Evolutionary conservation across 2,888 invertebrate species (phyloP), one percentile per base, ranked within the genome.

Genomic region (Margaritifera margaritifera): DNA sequence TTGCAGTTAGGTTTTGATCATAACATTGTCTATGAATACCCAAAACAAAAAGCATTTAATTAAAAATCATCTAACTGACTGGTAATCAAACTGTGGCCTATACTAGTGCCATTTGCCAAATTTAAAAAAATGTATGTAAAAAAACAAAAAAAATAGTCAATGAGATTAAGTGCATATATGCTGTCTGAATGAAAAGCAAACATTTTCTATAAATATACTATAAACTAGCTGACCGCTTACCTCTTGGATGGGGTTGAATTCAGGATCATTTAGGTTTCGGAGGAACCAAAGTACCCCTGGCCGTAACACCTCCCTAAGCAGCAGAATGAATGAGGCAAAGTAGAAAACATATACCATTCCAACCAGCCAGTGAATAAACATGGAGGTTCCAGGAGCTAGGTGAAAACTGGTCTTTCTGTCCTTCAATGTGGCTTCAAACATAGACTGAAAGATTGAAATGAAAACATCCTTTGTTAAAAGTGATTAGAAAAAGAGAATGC

Each of bases 271-370:
- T 70, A 99, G 92, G 89, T 99, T 99, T 80, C 98, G 93, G 82
- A 99, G 92, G 90, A 99, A 99, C 99, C 99, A 99, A 4, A 99
- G 92, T 0, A 99, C 98, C 0, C 99, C 99, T 0, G 99, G 99
- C 65, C 99, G 92, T 54, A 99, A 89, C 0, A 98, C 96, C 90
- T 99, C 99, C 65, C 99, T 92, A 31, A 99, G 90, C 4, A 99
- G 91, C 58, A 99, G 95, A 88, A 99, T 89, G 77, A 90, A 90
- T 0, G 98, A 98, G 11, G 99, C 99, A 88, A 99, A 99, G 91
- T 99, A 99, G 90, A 99, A 99, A 20, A 99, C 98, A 88, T 98
- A 99, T 18, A 93, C 95, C 98, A 99, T 99, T 70, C 99, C 99
- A 11, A 98, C 96, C 56, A 99, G 93, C 99, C 99, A 99, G 89